Evolutionary conservation across 1,140 invertebrate species (phyloP), one percentile per base, ranked within the genome.

Genomic region (Drosophila mayri): DNA sequence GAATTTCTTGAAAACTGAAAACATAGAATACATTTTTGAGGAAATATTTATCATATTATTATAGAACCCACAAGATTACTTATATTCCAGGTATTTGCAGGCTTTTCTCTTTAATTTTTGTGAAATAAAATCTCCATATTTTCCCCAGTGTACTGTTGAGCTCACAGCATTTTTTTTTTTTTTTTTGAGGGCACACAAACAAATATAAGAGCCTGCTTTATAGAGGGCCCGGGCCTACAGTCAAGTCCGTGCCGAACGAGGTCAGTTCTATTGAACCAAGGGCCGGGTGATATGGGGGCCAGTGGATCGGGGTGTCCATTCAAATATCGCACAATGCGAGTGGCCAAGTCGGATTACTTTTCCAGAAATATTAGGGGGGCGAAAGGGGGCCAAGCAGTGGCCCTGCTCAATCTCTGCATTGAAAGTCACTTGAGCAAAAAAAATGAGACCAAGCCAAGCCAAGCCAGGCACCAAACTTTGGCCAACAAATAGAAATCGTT

Each of bases 291-390:
- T 20, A 50, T 11, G 16, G 32, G 20, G 65, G 28, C 37, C 20
- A 44, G 20, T 16, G 12, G 32, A 50, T 28, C 37, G 57, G 41
- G 46, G 22, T 62, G 52, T 76, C 73, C 64, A 81, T 81, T 85
- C 73, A 83, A 83, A 83, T 79, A 71, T 65, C 73, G 41, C 59
- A 81, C 81, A 84, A 81, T 85, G 67, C 50, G 47, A 55, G 30
- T 37, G 67, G 55, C 60, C 72, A 65, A 76, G 59, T 65, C 76
- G 72, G 76, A 79, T 84, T 80, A 84, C 71, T 80, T 57, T 76
- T 52, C 32, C 44, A 59, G 72, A 63, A 61, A 38, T 55, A 55
- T 55, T 38, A 22, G 22, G 12, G 22, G 5, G 10, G 30, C 4
- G n/a, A 20, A 20, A 35, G 10, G 22, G 40, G 58, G 14, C 18